Conservation (phyloP, 2,888 invertebrate species). For the Epiblema foenella region DNA sequence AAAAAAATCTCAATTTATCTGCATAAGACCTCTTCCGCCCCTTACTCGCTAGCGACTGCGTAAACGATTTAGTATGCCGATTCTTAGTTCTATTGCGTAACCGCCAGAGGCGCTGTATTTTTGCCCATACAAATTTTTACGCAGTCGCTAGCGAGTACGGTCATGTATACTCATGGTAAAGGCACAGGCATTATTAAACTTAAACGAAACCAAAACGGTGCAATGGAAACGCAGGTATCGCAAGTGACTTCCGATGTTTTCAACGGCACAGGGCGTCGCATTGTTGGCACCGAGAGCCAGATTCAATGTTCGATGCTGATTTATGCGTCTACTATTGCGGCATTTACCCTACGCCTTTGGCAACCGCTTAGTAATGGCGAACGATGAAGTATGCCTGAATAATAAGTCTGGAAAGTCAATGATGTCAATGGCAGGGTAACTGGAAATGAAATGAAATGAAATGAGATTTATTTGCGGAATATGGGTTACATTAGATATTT, state of each 20-base stretch:
- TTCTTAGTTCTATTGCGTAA: too few relatives aligned
- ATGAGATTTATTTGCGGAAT: too few relatives aligned
- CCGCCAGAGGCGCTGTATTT: too few relatives aligned
- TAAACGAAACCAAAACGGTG: slow-evolving; percentile 20
- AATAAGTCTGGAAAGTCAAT: not conserved
- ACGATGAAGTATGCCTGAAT: slow-evolving; percentile 13
- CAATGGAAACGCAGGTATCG: slow-evolving; percentile 51
- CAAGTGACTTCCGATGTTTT: slow-evolving; percentile 60
- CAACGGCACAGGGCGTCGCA: slow-evolving; percentile 49
- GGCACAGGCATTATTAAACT: too few relatives aligned
- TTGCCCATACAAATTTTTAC: too few relatives aligned
- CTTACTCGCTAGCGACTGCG: too few relatives aligned
- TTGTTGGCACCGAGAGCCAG: slow-evolving; percentile 61
- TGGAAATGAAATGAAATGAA: not conserved
- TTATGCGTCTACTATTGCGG: slow-evolving; percentile 63
- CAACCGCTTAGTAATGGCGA: slow-evolving; percentile 9
- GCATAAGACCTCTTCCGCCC: too few relatives aligned
- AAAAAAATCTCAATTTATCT: too few relatives aligned
- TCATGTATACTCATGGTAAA: too few relatives aligned
- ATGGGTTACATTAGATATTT: too few relatives aligned
- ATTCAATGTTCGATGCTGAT: slow-evolving; percentile 70
- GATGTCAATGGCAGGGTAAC: not conserved
- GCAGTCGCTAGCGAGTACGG: too few relatives aligned
- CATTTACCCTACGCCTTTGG: slow-evolving; percentile 33
- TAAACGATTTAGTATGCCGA: too few relatives aligned